phyloP scores from a whole-genome alignment of 2,888 invertebrate genomes.

The Acanthoscelides obtectus region DNA sequence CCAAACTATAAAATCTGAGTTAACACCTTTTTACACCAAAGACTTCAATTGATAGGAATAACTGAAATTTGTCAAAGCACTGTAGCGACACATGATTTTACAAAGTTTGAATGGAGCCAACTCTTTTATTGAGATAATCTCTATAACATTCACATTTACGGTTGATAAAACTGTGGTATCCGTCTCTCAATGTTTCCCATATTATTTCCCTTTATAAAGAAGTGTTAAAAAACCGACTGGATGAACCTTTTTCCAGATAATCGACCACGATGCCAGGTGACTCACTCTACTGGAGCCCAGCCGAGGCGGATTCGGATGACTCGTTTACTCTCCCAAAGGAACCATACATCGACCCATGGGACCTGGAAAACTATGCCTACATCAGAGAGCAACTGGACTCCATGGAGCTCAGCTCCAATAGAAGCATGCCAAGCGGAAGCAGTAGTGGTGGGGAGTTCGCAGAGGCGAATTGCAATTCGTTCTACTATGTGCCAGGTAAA shows the following conservation, averaged over 20 bases:
- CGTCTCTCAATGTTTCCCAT: too few species aligned
- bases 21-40: too few species aligned
- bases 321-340: conserved; percentile 33
- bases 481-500: conserved; percentile 59
- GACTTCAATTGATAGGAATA: too few species aligned
- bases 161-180: too few species aligned
- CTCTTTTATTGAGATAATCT: too few species aligned
- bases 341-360: conserved; percentile 74
- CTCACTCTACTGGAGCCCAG: conserved; percentile 66
- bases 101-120: too few species aligned
- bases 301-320: conserved; percentile 69
- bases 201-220: too few species aligned
- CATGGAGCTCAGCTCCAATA: conserved; percentile 48
- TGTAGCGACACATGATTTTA: too few species aligned
- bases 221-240: too few species aligned
- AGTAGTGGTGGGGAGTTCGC: conserved; percentile 37
- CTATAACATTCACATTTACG: too few species aligned
- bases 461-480: conserved; percentile 52
- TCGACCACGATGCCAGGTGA: conserved; percentile 38
- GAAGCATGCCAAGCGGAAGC: conserved; percentile 38
- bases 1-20: too few species aligned
- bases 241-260: conserved; percentile 9
- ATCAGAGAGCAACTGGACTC: conserved; percentile 61
- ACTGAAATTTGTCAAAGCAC: too few species aligned
- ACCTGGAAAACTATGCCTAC: conserved; percentile 75